Percentiles rank a stretch among this genome's conserved stretches.
phyloP scores from a whole-genome alignment of 2,888 invertebrate species.

The Pheosia gnoma region DNA sequence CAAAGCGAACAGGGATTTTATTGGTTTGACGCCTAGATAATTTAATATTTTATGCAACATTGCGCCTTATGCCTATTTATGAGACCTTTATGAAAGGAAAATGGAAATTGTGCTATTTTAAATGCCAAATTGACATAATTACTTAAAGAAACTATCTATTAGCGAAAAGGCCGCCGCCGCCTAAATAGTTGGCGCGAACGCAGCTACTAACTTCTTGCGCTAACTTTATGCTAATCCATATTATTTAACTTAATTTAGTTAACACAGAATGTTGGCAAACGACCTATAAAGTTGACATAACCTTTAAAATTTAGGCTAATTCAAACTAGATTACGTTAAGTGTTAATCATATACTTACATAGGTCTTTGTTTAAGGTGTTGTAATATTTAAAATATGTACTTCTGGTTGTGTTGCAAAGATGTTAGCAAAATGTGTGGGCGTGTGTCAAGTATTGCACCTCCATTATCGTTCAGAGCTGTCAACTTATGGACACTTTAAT shows the following conservation, averaged over 20 bases:
- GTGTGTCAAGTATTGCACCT: slow-evolving; percentile 4
- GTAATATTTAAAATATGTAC: slow-evolving; percentile 4
- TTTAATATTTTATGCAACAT: not conserved
- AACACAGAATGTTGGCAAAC: not conserved
- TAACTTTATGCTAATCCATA: not conserved
- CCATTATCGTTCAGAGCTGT: not conserved
- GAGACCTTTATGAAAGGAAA: not conserved
- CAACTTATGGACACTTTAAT: slow-evolving; percentile 4
- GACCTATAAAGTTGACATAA: not conserved
- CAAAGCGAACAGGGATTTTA: no score
- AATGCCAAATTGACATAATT: not conserved
- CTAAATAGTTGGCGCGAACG: not conserved
- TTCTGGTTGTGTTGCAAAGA: slow-evolving; percentile 4
- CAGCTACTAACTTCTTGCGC: not conserved
- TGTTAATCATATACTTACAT: not conserved
- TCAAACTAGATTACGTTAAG: not conserved
- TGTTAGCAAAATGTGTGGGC: slow-evolving; percentile 1
- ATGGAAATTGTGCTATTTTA: not conserved
- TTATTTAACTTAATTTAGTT: slow-evolving; percentile 1
- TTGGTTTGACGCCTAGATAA: no score
- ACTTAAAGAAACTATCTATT: not conserved
- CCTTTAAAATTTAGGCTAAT: slow-evolving; percentile 4
- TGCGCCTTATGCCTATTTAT: not conserved
- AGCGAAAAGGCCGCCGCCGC: not conserved
- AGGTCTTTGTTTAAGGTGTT: slow-evolving; percentile 2